Evolutionary conservation across 2,888 invertebrate genomes (phyloP), one percentile per base, ranked within the genome.

Genomic region (Cinara cedri): DNA sequence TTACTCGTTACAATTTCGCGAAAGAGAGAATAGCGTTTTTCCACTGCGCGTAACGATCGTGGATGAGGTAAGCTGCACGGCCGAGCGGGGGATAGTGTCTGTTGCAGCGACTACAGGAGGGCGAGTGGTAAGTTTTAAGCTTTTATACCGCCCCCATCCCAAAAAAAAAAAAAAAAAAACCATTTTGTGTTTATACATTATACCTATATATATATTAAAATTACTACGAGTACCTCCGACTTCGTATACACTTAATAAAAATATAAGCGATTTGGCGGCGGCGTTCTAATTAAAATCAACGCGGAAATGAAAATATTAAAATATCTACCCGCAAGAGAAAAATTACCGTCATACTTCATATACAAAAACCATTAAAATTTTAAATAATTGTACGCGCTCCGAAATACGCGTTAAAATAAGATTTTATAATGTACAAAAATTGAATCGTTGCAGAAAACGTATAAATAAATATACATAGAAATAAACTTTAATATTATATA

Each of bases 1-100:
- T 78, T 78, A 78, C 76, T 78, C 57, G 76, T 78, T 78, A 78
- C 66, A 46, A n/a, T 78, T 78, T 78, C 68, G 68, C n/a, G 34
- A 60, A 68, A 54, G 24, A 66, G 66, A 68, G n/a, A 54, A 54
- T 16, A 16, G 44, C 66, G 76, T 68, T 76, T 76, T 76, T 76
- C 75, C 65, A 19, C 60, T 14, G 44, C 55, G 21, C 57, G 24
- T n/a, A n/a, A 21, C 57, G 57, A 57, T 24, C 24, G 10, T 21
- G 16, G 26, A 4, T 26, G 16, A 14, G 2, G 26, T 44, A 60
- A 34, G 26, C 65, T 21, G 21, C 16, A 26, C 55, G 62, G 72
- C 34, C 72, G 51, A 19, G 51, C 10, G 42, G 19, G 49, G 26
- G 34, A n/a, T n/a, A n/a, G n/a, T n/a, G 9, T 70, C 14, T 4